Percentiles rank a stretch among this genome's conserved stretches.
phyloP scores from a whole-genome alignment of 2,797 vertebrate genomes.

The Chiroxiphia lanceolata region DNA sequence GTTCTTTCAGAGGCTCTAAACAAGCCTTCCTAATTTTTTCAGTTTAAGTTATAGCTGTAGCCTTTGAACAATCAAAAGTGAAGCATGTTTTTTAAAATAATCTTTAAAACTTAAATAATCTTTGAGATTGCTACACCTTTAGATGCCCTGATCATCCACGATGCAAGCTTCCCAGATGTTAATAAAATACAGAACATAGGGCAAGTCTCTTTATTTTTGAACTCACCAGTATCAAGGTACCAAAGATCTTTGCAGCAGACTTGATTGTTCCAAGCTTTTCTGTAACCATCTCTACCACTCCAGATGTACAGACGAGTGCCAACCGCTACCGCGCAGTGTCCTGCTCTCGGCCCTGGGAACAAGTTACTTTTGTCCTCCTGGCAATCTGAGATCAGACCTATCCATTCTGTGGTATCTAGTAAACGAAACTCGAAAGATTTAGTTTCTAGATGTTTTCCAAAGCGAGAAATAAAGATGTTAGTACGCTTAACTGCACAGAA shows the following conservation, averaged over 20 bases:
- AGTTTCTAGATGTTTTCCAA: conserved; percentile 5
- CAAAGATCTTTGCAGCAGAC: conserved; percentile 98
- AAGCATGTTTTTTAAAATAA: not conserved
- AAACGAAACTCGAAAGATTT: conserved; percentile 32
- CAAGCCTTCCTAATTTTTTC: not conserved
- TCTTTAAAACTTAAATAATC: not conserved
- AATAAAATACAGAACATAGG: not conserved
- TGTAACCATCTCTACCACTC: conserved; percentile 96
- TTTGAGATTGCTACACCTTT: not conserved
- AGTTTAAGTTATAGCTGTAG: not conserved
- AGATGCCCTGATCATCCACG: not conserved
- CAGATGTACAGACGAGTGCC: conserved; percentile 93
- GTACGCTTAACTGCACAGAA: not conserved
- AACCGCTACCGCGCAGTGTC: conserved; percentile 87
- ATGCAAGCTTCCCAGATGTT: not conserved
- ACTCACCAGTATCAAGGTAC: conserved; percentile 96
- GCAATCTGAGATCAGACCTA: conserved; percentile 79
- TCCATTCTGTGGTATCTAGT: conserved; percentile 90
- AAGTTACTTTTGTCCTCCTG: conserved; percentile 81
- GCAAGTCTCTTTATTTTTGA: conserved; percentile 22
- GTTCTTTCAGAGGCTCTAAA: not conserved
- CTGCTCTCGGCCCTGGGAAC: conserved; percentile 88
- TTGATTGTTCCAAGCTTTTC: conserved; percentile 94
- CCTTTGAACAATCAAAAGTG: not conserved
- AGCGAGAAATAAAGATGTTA: not conserved